Base-by-base conservation (phyloP, 1,140 invertebrate species). In the Mycetomoellerius zeteki region DNA sequence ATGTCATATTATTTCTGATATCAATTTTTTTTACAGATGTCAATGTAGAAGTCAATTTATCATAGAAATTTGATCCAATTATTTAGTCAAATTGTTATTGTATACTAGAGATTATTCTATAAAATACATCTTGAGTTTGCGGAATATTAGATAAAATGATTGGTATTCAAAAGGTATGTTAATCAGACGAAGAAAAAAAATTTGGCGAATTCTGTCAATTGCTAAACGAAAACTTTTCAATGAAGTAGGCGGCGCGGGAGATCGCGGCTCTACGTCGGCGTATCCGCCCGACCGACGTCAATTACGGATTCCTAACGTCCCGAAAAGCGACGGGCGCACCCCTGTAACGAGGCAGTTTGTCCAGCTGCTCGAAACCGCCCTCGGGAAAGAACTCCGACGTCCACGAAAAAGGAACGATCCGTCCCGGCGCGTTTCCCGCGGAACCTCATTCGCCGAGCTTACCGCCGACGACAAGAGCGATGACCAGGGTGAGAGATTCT, bases 401-500 rank as follows among this genome's bases (percentile, higher is more conserved):
- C 64, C 71, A 65, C 69, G 77, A 81, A 77, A 89, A 89, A 89
- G 77, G 67, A 50, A 81, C 58, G 85, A 86, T 82, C n/a, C 47
- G 54, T 72, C 56, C 72, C 86, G 85, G 47, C 27, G 54, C 80
- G 65, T 65, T 85, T 72, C 58, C 47, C 86, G 86, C 43, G 24
- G 62, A 84, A 58, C 67, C 87, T 88, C 73, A 69, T 88, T 88
- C 84, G 84, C 75, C 67, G 75, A 86, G 75, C 84, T 88, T 77
- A 85, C 67, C 67, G 65, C 65, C 73, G 67, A 67, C 87, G 77
- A 90, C 88, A 92, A 91, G 92, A 93, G 90, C 84, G 88, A 92
- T 90, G 92, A 89, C 78, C 87, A 85, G 90, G 77, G 50, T 75
- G 80, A 84, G 82, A 85, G 87, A 90, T 87, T 87, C 89, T 72